phyloP scores from a whole-genome alignment of 2,888 invertebrate genomes.

The Colostygia pectinataria region DNA sequence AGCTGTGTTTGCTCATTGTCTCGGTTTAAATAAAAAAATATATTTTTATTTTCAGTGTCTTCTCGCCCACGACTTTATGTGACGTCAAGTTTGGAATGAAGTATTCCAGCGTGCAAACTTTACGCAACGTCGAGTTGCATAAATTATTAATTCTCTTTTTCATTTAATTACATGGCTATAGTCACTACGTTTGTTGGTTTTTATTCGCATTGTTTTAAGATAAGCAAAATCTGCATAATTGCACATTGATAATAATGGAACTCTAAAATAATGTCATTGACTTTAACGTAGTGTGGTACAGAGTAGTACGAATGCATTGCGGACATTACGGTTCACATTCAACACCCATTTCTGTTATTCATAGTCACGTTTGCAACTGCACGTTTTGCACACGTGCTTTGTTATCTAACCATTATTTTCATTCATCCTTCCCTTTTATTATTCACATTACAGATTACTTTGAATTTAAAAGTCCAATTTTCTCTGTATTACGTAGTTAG shows the following conservation, averaged over 20 bases:
- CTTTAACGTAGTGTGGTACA: constrained; percentile 26
- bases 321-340: constrained; percentile 21
- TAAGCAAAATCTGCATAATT: constrained; percentile 40
- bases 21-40: constrained; percentile 74
- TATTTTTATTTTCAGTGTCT: constrained; percentile 69
- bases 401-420: constrained; percentile 45
- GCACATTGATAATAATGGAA: constrained; percentile 30
- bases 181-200: constrained; percentile 27
- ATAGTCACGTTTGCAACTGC: constrained; percentile 49
- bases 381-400: constrained; percentile 49
- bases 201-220: constrained; percentile 28
- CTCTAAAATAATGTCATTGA: constrained; percentile 40
- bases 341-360: constrained; percentile 33
- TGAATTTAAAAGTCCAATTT: constrained; percentile 26
- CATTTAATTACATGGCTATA: constrained; percentile 63
- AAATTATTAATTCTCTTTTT: constrained; percentile 67
- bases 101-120: constrained; percentile 66
- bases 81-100: constrained; percentile 78
- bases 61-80: constrained; percentile 79
- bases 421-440: constrained; percentile 32
- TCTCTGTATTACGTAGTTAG: constrained; percentile 27
- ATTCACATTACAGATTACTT: constrained; percentile 28
- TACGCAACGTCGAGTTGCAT: constrained; percentile 73
- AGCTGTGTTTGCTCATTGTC: constrained; percentile 81
- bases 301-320: constrained; percentile 2